Evolutionary conservation across 2,797 vertebrate species (phyloP).

Genomic region (Lepus oiostolus): DNA sequence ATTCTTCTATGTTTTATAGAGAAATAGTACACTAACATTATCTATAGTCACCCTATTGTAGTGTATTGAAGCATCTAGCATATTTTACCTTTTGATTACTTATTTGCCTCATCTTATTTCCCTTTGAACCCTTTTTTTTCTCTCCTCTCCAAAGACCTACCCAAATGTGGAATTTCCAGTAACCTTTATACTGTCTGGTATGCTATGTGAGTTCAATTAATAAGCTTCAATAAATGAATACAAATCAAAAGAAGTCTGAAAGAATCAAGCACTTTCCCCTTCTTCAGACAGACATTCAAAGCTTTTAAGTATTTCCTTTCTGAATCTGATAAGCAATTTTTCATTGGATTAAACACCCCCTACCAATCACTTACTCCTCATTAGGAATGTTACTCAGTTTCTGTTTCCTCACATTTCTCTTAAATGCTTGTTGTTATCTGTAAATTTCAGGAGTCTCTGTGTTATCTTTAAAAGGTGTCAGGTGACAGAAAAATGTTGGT

Average conservation of each 20-base stretch:
- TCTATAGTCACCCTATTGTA: neutral
- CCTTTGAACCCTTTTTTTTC: neutral
- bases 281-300: neutral
- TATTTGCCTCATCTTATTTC: neutral
- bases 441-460: neutral
- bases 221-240: neutral
- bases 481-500: neutral
- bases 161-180: neutral
- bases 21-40: too few species aligned
- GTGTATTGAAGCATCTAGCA: neutral
- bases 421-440: neutral
- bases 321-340: neutral
- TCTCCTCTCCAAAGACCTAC: neutral
- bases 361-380: neutral
- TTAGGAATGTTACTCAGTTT: neutral
- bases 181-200: neutral
- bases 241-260: neutral
- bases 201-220: neutral
- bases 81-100: neutral
- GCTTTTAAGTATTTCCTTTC: neutral
- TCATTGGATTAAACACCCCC: neutral
- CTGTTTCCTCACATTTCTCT: conserved; percentile 4
- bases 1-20: too few species aligned
- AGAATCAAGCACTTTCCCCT: neutral
- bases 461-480: neutral